Evolutionary conservation across 2,888 invertebrate genomes (phyloP), one percentile per base, ranked within the genome.

Genomic region (Tetheella fluctuosa): DNA sequence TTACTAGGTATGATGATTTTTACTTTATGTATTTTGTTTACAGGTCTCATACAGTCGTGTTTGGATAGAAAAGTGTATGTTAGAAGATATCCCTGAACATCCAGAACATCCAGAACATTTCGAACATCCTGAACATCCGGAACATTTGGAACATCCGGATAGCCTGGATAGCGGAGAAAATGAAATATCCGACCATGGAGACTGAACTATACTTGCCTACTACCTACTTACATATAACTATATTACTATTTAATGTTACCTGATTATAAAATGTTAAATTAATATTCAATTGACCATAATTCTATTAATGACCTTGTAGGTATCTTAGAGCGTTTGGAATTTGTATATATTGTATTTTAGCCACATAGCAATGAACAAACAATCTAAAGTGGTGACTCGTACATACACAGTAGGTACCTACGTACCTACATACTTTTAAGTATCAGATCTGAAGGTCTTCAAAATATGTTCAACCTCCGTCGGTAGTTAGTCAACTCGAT

Each of bases 161-260:
- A 91, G 90, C 65, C 84, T 79, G 0, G 91, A 91, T 58, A 91
- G 90, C 62, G 83, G 79, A 1, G 89, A 91, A 61, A 92, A 92
- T 65, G 65, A 34, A 34, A 34, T 34, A 34, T 34, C 13, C 34
- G 34, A 7, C 13, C 34, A 4, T 34, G 34, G 13, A 59, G 64
- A 73, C 52, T 73, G 67, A 66, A 61, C 53, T 62, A 63, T 61
- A 52, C n/a, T 65, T 42, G 20, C 23, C 42, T 52, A 52, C 10
- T 52, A 34, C 30, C 30, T 52, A 52, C 15, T 23, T 6, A 17
- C 7, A 20, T 10, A 10, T 52, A 15, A 13, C 34, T 37, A 0
- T 54, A 20, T 28, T 34, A 34, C 34, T 34, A 12, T 10, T n/a
- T 4, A 37, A 37, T 37, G 37, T 37, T 37, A 15, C 15, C 15